Percentiles rank a stretch among this genome's conserved stretches.
These are phyloP conservation scores for Palythoa caribaeorum DNA, from an alignment of 92 coral and sea anemone species.

Conservation along the genomic window DNA sequence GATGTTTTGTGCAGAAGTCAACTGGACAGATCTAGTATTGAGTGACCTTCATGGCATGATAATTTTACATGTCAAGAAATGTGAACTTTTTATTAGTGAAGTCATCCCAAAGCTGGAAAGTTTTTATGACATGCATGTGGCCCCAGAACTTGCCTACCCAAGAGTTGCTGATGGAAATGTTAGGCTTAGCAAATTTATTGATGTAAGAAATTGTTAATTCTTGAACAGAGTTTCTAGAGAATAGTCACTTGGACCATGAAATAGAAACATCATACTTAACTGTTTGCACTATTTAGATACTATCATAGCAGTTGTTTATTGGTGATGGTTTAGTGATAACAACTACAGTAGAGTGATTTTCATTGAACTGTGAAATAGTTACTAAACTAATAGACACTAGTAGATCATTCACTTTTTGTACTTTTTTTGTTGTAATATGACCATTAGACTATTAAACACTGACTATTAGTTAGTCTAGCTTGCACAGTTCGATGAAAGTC, in stretches of 20 bases:
- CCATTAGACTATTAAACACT: constrained; percentile 20
- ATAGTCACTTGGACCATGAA: background rate
- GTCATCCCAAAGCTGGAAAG: constrained; percentile 65
- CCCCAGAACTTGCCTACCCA: constrained; percentile 71
- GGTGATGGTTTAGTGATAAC: constrained; percentile 30
- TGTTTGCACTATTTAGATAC: constrained; percentile 17
- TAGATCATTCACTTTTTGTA: constrained; percentile 14
- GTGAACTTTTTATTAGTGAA: constrained; percentile 39
- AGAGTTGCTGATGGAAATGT: constrained; percentile 59
- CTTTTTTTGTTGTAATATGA: constrained; percentile 15
- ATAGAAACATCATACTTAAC: constrained; percentile 9
- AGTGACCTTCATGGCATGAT: constrained; percentile 59
- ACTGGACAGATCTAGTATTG: constrained; percentile 75
- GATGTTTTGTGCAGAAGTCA: constrained; percentile 64
- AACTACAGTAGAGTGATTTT: constrained; percentile 31
- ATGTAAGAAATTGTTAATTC: constrained; percentile 17
- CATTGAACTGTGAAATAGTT: constrained; percentile 4
- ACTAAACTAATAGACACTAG: constrained; percentile 17
- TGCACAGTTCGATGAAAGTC: constrained; percentile 33
- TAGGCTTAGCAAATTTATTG: constrained; percentile 24
- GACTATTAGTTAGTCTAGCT: constrained; percentile 33
- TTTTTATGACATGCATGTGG: constrained; percentile 58
- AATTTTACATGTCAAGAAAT: constrained; percentile 63
- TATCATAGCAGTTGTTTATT: constrained; percentile 8
- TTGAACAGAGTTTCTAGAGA: constrained; percentile 7